Percentiles rank a stretch among this genome's conserved stretches.
Evolutionary conservation across 2,888 invertebrate genomes (phyloP).

Genomic region (Oxycera nigricornis): DNA sequence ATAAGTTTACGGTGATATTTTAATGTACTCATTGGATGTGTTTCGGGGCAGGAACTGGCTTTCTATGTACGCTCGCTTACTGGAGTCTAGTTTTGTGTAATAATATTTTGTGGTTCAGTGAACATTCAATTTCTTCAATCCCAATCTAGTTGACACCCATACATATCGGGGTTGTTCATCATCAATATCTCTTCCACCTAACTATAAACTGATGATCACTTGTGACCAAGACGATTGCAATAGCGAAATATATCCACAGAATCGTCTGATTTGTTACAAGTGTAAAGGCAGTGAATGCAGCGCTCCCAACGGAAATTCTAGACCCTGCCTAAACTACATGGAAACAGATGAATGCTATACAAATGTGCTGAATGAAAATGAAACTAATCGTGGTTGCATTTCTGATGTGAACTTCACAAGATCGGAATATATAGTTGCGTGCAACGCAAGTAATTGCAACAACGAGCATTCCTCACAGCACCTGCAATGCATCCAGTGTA

Average conservation of each 20-base stretch:
- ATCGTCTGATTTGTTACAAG: constrained; percentile 32
- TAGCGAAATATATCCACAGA: constrained; percentile 2
- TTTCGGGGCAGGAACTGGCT: too few relatives aligned
- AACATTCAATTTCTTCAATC: too few relatives aligned
- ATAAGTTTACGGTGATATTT: too few relatives aligned
- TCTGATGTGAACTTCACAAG: constrained; percentile 33
- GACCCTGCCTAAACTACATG: constrained; percentile 31
- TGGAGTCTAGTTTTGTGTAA: too few relatives aligned
- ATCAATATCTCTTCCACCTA: background rate
- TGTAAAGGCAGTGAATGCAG: constrained; percentile 31
- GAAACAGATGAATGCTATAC: constrained; percentile 34
- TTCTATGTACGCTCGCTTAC: too few relatives aligned
- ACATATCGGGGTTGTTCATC: constrained; percentile 32
- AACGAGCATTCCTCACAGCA: background rate
- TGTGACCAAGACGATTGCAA: constrained; percentile 24
- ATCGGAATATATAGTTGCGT: background rate
- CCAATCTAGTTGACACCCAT: too few relatives aligned
- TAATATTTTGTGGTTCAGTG: too few relatives aligned
- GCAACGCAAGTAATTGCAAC: background rate
- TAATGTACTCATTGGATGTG: too few relatives aligned
- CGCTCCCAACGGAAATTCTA: background rate
- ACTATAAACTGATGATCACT: background rate
- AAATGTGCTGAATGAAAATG: constrained; percentile 30
- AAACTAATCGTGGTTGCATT: constrained; percentile 33
- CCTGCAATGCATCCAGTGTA: background rate